Conservation (phyloP, 37 sponge, comb jelly and placozoan species). For the Dysidea cf. avara region DNA sequence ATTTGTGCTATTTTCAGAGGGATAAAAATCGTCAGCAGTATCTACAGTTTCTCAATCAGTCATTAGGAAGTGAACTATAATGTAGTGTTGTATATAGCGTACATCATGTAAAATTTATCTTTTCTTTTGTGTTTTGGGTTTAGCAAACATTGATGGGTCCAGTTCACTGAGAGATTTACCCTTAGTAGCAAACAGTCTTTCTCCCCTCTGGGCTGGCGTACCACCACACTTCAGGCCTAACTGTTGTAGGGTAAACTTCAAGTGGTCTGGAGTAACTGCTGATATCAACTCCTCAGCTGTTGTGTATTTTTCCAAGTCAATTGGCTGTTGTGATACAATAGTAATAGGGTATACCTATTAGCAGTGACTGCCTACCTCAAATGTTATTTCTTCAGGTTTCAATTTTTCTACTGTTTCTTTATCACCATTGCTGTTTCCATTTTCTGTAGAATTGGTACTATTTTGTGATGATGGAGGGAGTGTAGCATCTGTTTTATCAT, state of each 20-base stretch:
- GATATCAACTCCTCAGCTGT: slow-evolving; percentile 54
- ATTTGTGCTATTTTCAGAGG: slow-evolving; percentile 20
- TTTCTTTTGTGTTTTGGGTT: slow-evolving; percentile 24
- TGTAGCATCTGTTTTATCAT: too few species aligned
- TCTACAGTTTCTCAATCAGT: slow-evolving; percentile 47
- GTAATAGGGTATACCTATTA: too few species aligned
- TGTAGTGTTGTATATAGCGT: too few species aligned
- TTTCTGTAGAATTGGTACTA: too few species aligned
- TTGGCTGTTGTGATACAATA: not conserved
- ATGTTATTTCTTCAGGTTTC: too few species aligned
- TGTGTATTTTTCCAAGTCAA: slow-evolving; percentile 34
- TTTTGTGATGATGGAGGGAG: too few species aligned
- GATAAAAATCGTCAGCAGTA: slow-evolving; percentile 57
- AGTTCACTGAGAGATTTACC: slow-evolving; percentile 56
- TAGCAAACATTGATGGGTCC: slow-evolving; percentile 67
- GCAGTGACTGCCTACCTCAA: not conserved
- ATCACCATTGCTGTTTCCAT: not conserved
- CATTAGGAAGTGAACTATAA: not conserved
- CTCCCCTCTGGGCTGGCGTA: slow-evolving; percentile 70
- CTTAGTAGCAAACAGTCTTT: slow-evolving; percentile 75
- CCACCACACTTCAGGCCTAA: slow-evolving; percentile 96
- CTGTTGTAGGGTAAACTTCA: slow-evolving; percentile 58
- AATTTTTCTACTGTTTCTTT: not conserved
- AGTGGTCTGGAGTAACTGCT: slow-evolving; percentile 51
- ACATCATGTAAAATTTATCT: not conserved